These are phyloP conservation scores for Limnephilus marmoratus DNA, from an alignment of 2,888 invertebrate genomes.

Conservation along the genomic window DNA sequence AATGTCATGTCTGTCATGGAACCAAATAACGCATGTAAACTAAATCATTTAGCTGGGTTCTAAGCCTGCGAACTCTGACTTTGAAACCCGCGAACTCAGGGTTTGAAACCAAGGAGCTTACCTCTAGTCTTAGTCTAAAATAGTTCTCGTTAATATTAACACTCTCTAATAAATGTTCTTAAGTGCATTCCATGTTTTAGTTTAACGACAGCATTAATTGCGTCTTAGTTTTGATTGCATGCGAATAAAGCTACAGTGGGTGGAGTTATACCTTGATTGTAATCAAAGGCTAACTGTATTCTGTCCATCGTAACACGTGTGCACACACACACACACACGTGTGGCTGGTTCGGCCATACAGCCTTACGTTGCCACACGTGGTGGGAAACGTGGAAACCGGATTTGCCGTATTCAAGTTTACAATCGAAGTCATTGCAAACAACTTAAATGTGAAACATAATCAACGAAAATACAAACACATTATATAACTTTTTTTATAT, in stretches of 20 bases:
- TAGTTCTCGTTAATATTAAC: background rate
- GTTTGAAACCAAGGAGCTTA: background rate
- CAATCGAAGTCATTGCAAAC: constrained; percentile 6
- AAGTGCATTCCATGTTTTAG: background rate
- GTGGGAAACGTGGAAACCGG: constrained; percentile 18
- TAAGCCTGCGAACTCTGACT: no score
- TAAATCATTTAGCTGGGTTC: no score
- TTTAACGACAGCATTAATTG: background rate
- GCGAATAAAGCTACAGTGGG: background rate
- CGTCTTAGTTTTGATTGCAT: background rate
- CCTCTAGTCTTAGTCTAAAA: background rate
- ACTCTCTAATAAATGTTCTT: background rate
- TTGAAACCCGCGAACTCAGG: background rate
- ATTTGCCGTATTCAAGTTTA: background rate
- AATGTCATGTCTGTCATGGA: no score
- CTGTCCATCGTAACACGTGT: constrained; percentile 7
- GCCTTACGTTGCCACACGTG: background rate
- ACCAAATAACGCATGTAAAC: no score
- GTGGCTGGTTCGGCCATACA: background rate
- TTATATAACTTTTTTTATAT: no score
- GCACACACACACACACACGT: background rate
- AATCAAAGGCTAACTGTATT: constrained; percentile 10
- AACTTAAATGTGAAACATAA: background rate
- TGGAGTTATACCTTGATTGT: background rate
- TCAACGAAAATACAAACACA: background rate